These are phyloP conservation scores for Medauroidea extradentata DNA, from an alignment of 1,140 invertebrate species.

Conservation along the genomic window DNA sequence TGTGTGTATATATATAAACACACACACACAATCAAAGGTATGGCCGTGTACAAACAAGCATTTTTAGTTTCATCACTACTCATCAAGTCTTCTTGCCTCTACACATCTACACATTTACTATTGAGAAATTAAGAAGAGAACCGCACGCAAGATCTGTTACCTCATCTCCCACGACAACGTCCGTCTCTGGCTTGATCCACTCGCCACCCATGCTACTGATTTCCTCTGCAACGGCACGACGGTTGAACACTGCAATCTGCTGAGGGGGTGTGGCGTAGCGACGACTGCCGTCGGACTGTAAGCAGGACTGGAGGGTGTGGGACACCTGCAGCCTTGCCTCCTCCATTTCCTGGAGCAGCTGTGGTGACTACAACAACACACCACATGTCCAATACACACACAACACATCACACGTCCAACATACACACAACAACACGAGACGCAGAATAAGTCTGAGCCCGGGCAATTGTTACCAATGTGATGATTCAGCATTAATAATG, in stretches of 20 bases:
- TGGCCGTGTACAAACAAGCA: too few relatives aligned
- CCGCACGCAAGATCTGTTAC: conserved; percentile 21
- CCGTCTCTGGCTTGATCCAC: conserved; percentile 57
- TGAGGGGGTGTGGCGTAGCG: conserved; percentile 80
- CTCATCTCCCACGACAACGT: conserved; percentile 63
- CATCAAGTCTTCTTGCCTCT: not conserved
- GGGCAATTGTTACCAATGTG: too few relatives aligned
- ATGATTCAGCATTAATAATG: too few relatives aligned
- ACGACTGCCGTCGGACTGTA: conserved; percentile 73
- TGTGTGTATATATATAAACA: too few relatives aligned
- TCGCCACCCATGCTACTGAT: conserved; percentile 48
- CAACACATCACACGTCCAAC: too few relatives aligned
- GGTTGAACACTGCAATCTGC: conserved; percentile 81
- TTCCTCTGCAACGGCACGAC: conserved; percentile 64
- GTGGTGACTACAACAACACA: conserved; percentile 48
- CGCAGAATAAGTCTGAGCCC: too few relatives aligned
- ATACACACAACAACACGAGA: too few relatives aligned
- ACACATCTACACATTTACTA: too few relatives aligned
- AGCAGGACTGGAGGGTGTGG: conserved; percentile 75
- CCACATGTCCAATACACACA: too few relatives aligned
- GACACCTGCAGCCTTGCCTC: conserved; percentile 76
- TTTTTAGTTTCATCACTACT: too few relatives aligned
- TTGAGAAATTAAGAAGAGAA: not conserved
- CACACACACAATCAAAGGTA: too few relatives aligned
- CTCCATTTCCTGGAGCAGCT: conserved; percentile 70